Conservation (phyloP, 2,888 invertebrate genomes). For the Machimus atricapillus region DNA sequence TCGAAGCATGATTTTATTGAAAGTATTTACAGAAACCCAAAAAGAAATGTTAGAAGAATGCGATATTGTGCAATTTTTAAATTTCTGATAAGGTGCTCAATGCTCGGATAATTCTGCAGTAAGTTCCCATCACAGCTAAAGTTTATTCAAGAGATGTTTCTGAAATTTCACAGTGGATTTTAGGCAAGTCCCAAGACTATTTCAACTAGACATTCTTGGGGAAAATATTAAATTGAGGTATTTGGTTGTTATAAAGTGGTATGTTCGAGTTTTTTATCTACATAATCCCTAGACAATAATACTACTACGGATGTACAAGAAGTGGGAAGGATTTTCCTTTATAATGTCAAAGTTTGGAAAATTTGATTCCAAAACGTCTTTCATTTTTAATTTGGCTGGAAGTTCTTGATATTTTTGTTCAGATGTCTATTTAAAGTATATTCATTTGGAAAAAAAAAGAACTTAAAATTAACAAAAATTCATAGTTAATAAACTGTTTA, state of each 20-base stretch:
- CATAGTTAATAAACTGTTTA: too few relatives aligned
- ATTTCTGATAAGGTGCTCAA: neutral
- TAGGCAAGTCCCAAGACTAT: neutral
- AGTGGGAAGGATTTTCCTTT: too few relatives aligned
- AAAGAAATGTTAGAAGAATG: neutral
- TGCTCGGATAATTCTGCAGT: neutral
- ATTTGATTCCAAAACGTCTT: too few relatives aligned
- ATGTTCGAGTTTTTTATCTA: neutral
- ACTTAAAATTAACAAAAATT: too few relatives aligned
- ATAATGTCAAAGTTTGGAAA: too few relatives aligned
- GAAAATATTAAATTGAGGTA: neutral
- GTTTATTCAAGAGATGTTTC: neutral
- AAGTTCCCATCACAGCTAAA: neutral
- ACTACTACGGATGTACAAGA: too few relatives aligned
- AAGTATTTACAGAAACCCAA: neutral
- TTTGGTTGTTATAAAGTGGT: too few relatives aligned
- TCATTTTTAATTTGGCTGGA: too few relatives aligned
- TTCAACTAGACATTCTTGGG: neutral
- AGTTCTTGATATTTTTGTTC: too few relatives aligned
- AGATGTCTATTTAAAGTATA: too few relatives aligned
- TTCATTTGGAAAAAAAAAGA: too few relatives aligned
- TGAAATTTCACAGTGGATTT: neutral
- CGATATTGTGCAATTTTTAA: neutral
- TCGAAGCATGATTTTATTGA: neutral
- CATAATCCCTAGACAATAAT: neutral